phyloP scores from a whole-genome alignment of 2,113 vertebrate species.

The Dunckerocampus dactyliophorus region DNA sequence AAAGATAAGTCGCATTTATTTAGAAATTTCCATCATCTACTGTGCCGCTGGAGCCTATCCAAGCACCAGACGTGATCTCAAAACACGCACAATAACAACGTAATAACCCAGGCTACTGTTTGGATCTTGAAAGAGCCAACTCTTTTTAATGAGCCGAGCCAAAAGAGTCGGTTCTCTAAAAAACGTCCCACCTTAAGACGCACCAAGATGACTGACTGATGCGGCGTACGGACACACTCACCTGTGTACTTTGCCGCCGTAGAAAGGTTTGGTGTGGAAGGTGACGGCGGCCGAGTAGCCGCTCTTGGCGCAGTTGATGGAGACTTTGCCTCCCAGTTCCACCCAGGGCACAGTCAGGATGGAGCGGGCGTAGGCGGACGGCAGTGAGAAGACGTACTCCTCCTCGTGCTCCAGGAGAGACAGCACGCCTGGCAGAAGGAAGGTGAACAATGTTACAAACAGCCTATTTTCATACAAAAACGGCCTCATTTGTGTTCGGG shows the following conservation, averaged over 20 bases:
- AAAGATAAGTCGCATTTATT: too few relatives aligned
- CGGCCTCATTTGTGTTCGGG: too few relatives aligned
- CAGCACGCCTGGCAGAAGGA: slow-evolving; percentile 72
- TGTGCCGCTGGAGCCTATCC: too few relatives aligned
- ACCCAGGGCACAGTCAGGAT: slow-evolving; percentile 96
- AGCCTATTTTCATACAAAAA: too few relatives aligned
- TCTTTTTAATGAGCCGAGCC: too few relatives aligned
- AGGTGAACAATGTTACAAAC: too few relatives aligned
- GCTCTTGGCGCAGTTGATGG: slow-evolving; percentile 84
- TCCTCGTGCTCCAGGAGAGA: slow-evolving; percentile 85
- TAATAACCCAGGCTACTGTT: too few relatives aligned
- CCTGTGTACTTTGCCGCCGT: slow-evolving; percentile 95
- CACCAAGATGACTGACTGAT: not conserved
- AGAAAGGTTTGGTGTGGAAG: slow-evolving; percentile 96
- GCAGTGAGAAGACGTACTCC: slow-evolving; percentile 92
- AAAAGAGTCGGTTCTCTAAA: too few relatives aligned
- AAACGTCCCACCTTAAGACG: not conserved
- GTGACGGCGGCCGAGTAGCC: slow-evolving; percentile 88
- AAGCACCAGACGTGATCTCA: too few relatives aligned
- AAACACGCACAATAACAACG: too few relatives aligned
- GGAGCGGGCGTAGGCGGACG: slow-evolving; percentile 92
- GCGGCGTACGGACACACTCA: slow-evolving; percentile 3
- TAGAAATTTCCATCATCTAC: too few relatives aligned
- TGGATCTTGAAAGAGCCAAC: too few relatives aligned
- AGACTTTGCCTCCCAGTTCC: slow-evolving; percentile 93